These are phyloP conservation scores for Drosophila ochracea DNA, from an alignment of 2,888 invertebrate genomes.

Conservation along the genomic window DNA sequence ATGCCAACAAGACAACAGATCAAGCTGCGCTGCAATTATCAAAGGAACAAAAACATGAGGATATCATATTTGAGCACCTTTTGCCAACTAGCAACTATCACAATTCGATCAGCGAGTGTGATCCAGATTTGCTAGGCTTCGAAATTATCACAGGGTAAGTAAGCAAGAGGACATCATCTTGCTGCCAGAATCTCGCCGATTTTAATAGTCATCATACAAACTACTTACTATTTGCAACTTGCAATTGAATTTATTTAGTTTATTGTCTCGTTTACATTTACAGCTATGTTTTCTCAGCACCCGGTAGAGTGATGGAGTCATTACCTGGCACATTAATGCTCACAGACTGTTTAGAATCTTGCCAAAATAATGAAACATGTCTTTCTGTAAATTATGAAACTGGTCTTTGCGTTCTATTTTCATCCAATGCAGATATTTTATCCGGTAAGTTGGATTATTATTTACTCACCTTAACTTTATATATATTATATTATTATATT, in stretches of 20 bases:
- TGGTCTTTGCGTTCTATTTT: conserved; percentile 96
- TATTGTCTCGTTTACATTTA: neutral
- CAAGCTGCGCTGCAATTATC: conserved; percentile 34
- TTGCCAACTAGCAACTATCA: conserved; percentile 49
- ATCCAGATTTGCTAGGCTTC: conserved; percentile 95
- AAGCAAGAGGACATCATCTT: neutral
- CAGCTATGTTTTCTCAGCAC: conserved; percentile 95
- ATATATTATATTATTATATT: neutral
- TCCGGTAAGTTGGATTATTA: conserved; percentile 88
- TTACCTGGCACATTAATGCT: conserved; percentile 96
- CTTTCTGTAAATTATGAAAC: conserved; percentile 98
- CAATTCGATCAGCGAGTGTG: conserved; percentile 89
- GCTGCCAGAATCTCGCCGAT: neutral
- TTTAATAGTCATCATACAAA: neutral
- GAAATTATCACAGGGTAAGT: conserved; percentile 94
- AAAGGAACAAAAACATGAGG: conserved; percentile 28
- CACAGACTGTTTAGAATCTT: conserved; percentile 96
- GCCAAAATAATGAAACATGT: conserved; percentile 96
- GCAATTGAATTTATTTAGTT: neutral
- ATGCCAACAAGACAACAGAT: conserved; percentile 48
- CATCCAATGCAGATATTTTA: conserved; percentile 91
- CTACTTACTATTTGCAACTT: neutral
- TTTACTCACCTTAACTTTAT: no score
- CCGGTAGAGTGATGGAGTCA: conserved; percentile 92
- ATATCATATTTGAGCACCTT: conserved; percentile 36